phyloP scores from a whole-genome alignment of 2,113 vertebrate genomes.

The Hoplias malabaricus region DNA sequence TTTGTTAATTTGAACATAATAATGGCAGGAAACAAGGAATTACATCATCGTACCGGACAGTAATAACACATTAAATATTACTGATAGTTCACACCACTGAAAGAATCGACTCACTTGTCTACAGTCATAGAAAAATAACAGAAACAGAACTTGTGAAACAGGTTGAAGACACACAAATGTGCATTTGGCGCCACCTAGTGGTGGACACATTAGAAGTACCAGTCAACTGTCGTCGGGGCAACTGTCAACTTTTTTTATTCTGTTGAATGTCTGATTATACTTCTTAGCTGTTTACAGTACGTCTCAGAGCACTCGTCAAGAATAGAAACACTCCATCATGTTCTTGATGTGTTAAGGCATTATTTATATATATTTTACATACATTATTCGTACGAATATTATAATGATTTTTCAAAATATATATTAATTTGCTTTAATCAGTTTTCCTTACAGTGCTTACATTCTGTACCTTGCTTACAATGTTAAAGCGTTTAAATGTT shows the following conservation, averaged over 20 bases:
- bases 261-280: too few relatives aligned
- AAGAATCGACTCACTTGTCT: background rate
- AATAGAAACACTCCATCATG: too few relatives aligned
- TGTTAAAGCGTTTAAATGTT: background rate
- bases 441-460: too few relatives aligned
- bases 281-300: too few relatives aligned
- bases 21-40: background rate
- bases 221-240: background rate
- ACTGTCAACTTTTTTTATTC: background rate
- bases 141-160: background rate
- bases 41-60: background rate
- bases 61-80: background rate
- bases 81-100: background rate
- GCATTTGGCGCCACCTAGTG: constrained; percentile 1
- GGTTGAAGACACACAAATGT: background rate
- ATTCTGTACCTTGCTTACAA: too few relatives aligned
- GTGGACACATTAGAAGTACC: background rate
- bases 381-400: background rate
- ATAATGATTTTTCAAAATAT: too few relatives aligned
- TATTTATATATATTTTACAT: background rate
- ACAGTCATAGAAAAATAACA: background rate
- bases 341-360: too few relatives aligned
- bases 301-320: too few relatives aligned
- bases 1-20: background rate
- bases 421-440: too few relatives aligned